Base-by-base conservation (phyloP, 2,888 invertebrate species). In the Amphipyra berbera region DNA sequence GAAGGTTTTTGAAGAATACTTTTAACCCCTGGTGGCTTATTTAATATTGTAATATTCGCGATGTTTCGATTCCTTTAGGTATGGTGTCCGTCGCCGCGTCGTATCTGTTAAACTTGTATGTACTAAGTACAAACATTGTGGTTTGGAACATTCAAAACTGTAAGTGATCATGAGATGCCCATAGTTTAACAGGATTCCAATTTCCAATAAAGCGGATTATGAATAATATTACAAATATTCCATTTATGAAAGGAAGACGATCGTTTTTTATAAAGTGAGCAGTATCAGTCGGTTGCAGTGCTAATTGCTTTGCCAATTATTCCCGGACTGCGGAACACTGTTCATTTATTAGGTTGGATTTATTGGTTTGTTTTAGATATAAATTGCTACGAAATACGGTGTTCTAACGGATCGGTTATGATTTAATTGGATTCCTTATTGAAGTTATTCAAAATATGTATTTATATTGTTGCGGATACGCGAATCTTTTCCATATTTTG, bases 11-110 rank as follows among this genome's bases (percentile, higher is more conserved):
- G 12, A 37, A 41, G 21, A 33, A 50, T 21, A 15, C 27, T 21
- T 57, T 56, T 67, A 57, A 73, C 57, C 50, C 54, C 73, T 73
- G 70, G 61, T 73, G 57, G 73, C 56, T 67, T 70, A 30, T 37
- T 46, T 59, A 50, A 59, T 54, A 27, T 30, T n/a, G n/a, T 30
- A 30, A 30, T 30, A 7, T 7, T 30, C 6, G 30, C 7, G 30
- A 30, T 7, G 30, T 30, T 30, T 30, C 30, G 30, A 30, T 30
- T 6, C 30, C 6, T 7, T 30, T 30, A 21, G 21, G 21, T 21
- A 21, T 3, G 3, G 21, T 21, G 21, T n/a, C n/a, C n/a, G n/a
- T n/a, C n/a, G n/a, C n/a, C n/a, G n/a, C n/a, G n/a, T n/a, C n/a
- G n/a, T n/a, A n/a, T n/a, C n/a, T n/a, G n/a, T n/a, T n/a, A n/a